Conservation (phyloP, 2,888 invertebrate genomes). For the Apodemia duryi region DNA sequence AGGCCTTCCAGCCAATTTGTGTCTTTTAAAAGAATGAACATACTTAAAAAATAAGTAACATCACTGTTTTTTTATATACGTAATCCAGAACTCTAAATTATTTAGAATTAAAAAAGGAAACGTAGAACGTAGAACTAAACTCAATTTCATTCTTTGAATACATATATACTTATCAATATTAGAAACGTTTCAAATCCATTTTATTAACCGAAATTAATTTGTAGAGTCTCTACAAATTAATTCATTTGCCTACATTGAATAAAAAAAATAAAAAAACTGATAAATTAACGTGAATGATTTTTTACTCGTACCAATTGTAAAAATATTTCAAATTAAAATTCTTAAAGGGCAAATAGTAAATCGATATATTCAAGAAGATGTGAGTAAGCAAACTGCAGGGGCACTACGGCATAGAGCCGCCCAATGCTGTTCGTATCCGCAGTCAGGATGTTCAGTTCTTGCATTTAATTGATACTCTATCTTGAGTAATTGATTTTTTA, state of each 20-base stretch:
- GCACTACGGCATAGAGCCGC: constrained; percentile 71
- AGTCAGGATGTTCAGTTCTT: constrained; percentile 39
- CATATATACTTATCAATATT: no score
- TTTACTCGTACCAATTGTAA: constrained; percentile 6
- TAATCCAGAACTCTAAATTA: no score
- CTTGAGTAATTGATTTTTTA: not conserved
- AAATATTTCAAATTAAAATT: constrained; percentile 10
- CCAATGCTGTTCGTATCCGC: constrained; percentile 63
- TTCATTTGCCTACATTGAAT: not conserved
- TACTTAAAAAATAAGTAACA: not conserved
- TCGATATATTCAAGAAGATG: constrained; percentile 70
- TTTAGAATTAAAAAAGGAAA: no score
- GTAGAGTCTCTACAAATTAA: not conserved
- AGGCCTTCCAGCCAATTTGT: not conserved
- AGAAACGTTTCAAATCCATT: no score
- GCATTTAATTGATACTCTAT: constrained; percentile 11
- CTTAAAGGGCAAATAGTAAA: constrained; percentile 40
- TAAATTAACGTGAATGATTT: not conserved
- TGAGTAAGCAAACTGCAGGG: constrained; percentile 64
- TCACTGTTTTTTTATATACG: no score
- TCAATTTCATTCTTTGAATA: no score
- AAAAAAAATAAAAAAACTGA: not conserved
- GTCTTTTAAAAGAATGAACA: not conserved
- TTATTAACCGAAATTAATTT: no score
- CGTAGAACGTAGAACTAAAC: no score